Percentiles rank a stretch among this genome's conserved stretches.
Evolutionary conservation across 2,797 vertebrate genomes (phyloP).

Genomic region (Schizopygopsis malacanthus): DNA sequence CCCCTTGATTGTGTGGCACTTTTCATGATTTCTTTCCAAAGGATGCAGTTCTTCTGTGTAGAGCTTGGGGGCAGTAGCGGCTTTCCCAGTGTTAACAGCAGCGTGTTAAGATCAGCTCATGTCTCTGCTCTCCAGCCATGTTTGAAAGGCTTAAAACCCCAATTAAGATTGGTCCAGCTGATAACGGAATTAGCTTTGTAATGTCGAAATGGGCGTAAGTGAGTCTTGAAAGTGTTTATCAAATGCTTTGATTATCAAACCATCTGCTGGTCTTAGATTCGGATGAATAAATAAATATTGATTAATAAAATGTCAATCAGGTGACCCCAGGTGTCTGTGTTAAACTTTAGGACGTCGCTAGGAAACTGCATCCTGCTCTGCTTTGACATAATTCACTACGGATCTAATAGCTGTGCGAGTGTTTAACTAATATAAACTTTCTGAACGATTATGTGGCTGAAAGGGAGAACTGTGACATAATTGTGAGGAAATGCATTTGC

Average conservation of each 20-base stretch:
- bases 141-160: slow-evolving; percentile 62
- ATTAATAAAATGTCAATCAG: slow-evolving; percentile 34
- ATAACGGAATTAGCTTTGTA: slow-evolving; percentile 78
- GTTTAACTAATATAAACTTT: slow-evolving; percentile 1
- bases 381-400: neutral
- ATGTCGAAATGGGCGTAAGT: slow-evolving; percentile 66
- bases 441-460: neutral
- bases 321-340: slow-evolving; percentile 18
- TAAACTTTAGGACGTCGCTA: slow-evolving; percentile 19
- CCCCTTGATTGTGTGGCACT: neutral
- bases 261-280: slow-evolving; percentile 37
- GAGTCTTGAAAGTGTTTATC: slow-evolving; percentile 52
- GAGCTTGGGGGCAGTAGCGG: slow-evolving; percentile 55
- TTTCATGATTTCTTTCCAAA: neutral
- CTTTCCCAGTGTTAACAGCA: neutral
- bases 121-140: slow-evolving; percentile 42
- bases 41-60: slow-evolving; percentile 28
- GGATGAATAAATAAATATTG: slow-evolving; percentile 47
- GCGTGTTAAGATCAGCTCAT: neutral
- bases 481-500: neutral
- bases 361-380: neutral
- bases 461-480: neutral
- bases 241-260: slow-evolving; percentile 54
- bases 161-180: slow-evolving; percentile 77
- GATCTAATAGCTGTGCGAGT: neutral